A percentile compares a stretch with the other conserved stretches of the same genome.
Evolutionary conservation across 1,140 invertebrate genomes (phyloP).

Genomic region (Lepidurus packardi): DNA sequence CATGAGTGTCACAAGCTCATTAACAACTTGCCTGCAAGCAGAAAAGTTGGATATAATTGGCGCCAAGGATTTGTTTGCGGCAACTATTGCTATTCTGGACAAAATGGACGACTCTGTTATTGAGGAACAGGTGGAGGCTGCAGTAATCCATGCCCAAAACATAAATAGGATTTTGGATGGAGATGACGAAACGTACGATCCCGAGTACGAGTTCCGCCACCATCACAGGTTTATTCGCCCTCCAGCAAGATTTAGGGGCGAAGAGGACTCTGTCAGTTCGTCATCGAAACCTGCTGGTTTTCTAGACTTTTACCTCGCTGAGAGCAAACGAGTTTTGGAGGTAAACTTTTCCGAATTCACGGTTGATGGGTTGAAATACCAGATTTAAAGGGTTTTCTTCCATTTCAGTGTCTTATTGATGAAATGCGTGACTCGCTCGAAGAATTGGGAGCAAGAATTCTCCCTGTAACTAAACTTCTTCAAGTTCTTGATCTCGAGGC

Average conservation of each 20-base stretch:
- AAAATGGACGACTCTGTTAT: not conserved
- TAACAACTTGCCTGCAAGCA: not conserved
- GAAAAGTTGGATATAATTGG: conserved; percentile 22
- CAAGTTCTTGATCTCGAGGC: not conserved
- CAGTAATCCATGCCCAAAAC: not conserved
- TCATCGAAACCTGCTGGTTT: not conserved
- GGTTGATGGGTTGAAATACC: not conserved
- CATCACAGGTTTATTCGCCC: not conserved
- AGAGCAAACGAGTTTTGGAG: not conserved
- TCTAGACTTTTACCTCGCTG: not conserved
- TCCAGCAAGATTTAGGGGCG: not conserved
- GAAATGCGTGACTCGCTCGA: not conserved
- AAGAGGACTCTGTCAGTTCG: not conserved
- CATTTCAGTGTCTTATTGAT: conserved; percentile 14
- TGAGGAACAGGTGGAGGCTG: not conserved
- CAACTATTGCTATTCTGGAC: conserved; percentile 15
- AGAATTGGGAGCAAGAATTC: not conserved
- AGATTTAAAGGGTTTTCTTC: not conserved
- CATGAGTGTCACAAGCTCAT: not conserved
- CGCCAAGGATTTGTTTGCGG: not conserved
- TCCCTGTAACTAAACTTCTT: not conserved
- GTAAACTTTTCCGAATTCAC: not conserved
- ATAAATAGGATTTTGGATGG: not conserved
- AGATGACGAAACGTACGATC: not conserved
- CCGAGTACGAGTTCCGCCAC: conserved; percentile 19